Evolutionary conservation across 2,113 vertebrate genomes (phyloP).

Genomic region (Equus przewalskii): DNA sequence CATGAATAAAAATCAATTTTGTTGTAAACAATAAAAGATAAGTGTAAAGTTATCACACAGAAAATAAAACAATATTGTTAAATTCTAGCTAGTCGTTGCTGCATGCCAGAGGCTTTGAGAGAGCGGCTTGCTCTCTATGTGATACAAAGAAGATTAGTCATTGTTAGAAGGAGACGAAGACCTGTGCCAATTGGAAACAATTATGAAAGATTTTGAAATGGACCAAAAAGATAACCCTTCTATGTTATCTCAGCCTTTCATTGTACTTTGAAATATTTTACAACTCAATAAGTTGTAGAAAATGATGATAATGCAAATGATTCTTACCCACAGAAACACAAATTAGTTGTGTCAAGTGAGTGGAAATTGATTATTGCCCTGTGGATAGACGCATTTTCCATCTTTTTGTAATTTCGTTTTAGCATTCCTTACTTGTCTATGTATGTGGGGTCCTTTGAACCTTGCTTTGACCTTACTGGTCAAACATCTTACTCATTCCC

Average conservation of each 20-base stretch:
- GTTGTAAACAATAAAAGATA: neutral
- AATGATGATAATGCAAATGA: slow-evolving; percentile 12
- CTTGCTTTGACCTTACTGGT: neutral
- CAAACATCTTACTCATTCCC: neutral
- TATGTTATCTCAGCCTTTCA: neutral
- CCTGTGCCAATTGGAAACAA: neutral
- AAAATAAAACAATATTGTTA: neutral
- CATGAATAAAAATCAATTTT: neutral
- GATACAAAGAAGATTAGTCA: neutral
- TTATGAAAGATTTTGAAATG: neutral
- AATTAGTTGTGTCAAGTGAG: neutral
- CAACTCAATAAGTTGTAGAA: neutral
- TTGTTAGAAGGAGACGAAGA: neutral
- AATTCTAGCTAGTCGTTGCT: neutral
- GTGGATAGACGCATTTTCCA: neutral
- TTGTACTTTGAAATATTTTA: neutral
- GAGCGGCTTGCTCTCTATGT: neutral
- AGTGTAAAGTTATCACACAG: neutral
- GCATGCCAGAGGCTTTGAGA: neutral
- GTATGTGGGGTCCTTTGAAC: neutral
- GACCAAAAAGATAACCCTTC: neutral
- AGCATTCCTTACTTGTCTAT: neutral
- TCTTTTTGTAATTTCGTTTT: neutral
- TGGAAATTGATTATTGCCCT: neutral
- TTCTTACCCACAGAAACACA: neutral